Evolutionary conservation across 1,140 invertebrate species (phyloP), one percentile per base, ranked within the genome.

Genomic region (Zaprionus vittiger): DNA sequence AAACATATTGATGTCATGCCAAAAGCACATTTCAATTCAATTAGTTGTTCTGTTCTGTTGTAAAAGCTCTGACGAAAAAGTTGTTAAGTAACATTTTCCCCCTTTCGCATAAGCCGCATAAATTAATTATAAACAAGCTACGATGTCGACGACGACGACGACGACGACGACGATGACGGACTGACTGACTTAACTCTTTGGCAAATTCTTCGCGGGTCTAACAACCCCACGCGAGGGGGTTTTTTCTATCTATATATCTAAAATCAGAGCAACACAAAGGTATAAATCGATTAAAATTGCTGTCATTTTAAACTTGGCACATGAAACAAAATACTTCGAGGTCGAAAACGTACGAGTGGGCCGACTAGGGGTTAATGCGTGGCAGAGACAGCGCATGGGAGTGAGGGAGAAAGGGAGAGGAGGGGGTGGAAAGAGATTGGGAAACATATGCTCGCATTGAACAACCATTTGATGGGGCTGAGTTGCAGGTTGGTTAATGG

Each of bases 251-350:
- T 49, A 49, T 71, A 64, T 6, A 41, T 41, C 7, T 47, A 41
- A 65, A 81, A 78, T 75, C 66, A 83, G 77, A 64, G 54, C 64
- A 82, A 79, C 83, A 79, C 83, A 86, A 83, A 76, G 59, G 71
- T 69, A 83, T 91, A 81, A 83, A 91, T 91, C 82, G 86, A 83
- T 86, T 91, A 91, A 85, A 85, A 77, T 83, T 83, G 77, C 86
- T 91, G 85, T 90, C 86, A 83, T 91, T 91, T 90, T 86, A 91
- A 85, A 91, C 83, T 91, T 85, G 82, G 83, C 77, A 85, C 74
- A 91, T 81, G 82, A 86, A 82, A 82, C 83, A 83, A 77, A 86
- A 86, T 77, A 77, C 57, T 73, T 63, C 61, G 64, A 65, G 41
- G 38, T 9, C 65, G 47, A 24, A 52, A 52, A 24, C 20, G 11